These are phyloP conservation scores for Erythrocebus patas DNA, from an alignment of 2,113 vertebrate genomes.

Conservation along the genomic window DNA sequence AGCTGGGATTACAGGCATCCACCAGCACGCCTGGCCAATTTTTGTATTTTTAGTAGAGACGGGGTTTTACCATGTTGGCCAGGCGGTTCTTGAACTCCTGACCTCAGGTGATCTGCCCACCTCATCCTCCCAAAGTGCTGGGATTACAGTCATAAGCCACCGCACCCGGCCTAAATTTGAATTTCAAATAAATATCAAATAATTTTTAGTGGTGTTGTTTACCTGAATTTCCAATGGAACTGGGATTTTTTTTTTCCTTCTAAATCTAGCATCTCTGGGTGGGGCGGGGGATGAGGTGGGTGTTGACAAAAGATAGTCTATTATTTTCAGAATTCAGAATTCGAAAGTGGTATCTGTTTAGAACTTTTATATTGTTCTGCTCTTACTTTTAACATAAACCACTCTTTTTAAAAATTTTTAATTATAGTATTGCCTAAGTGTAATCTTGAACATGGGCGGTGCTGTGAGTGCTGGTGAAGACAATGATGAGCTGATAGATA, in stretches of 20 bases:
- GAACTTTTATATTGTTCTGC: background rate
- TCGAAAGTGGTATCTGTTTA: background rate
- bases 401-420: background rate
- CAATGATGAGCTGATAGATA: constrained; percentile 97
- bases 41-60: too few species aligned
- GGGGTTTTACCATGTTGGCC: too few species aligned
- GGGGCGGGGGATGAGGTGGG: background rate
- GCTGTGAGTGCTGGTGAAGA: constrained; percentile 98
- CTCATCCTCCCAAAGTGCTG: too few species aligned
- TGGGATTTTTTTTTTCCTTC: background rate
- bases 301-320: background rate
- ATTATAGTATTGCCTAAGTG: background rate
- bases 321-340: constrained; percentile 34
- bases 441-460: constrained; percentile 90
- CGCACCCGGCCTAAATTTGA: background rate
- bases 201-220: background rate
- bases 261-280: background rate
- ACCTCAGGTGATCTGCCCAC: too few species aligned
- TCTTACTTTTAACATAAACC: background rate
- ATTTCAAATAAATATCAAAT: background rate
- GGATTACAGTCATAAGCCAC: too few species aligned
- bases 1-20: too few species aligned
- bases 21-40: too few species aligned
- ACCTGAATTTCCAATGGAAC: background rate
- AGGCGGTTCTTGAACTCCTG: too few species aligned